phyloP scores from a whole-genome alignment of 2,797 vertebrate genomes.

The Synaphobranchus kaupii region DNA sequence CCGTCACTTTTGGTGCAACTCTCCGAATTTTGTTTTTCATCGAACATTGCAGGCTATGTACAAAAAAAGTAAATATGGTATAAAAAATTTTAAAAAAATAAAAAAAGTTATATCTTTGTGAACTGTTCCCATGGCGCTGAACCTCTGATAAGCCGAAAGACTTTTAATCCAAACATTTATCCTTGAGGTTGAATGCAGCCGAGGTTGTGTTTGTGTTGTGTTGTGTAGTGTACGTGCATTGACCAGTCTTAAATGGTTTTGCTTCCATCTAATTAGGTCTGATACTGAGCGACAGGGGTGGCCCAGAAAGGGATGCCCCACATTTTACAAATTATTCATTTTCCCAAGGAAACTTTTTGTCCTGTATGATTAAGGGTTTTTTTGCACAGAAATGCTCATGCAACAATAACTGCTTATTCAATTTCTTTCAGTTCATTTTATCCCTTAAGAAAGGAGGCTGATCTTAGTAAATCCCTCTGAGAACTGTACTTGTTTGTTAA shows the following conservation, averaged over 20 bases:
- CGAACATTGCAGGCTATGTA: background rate
- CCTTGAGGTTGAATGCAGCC: background rate
- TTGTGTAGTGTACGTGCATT: background rate
- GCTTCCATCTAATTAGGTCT: background rate
- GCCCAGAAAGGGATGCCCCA: background rate
- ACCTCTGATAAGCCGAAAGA: background rate
- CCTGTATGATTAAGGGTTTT: background rate
- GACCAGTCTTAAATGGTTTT: background rate
- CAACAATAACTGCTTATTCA: background rate
- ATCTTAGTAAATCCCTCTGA: background rate
- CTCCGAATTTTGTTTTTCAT: background rate
- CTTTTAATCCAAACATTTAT: conserved; percentile 21
- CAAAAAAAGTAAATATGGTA: background rate
- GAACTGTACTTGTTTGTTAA: background rate
- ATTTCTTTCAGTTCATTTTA: background rate
- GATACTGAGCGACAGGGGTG: background rate
- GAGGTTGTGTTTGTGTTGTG: background rate
- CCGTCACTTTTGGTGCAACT: background rate
- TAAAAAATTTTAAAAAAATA: too few relatives aligned
- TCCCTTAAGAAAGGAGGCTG: background rate
- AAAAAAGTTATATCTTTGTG: too few relatives aligned
- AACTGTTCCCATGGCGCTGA: background rate
- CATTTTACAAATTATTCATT: background rate
- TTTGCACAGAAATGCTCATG: background rate
- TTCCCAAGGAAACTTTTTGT: background rate